Evolutionary conservation across 2,888 invertebrate genomes (phyloP).

Genomic region (Harpagoxenus sublaevis): DNA sequence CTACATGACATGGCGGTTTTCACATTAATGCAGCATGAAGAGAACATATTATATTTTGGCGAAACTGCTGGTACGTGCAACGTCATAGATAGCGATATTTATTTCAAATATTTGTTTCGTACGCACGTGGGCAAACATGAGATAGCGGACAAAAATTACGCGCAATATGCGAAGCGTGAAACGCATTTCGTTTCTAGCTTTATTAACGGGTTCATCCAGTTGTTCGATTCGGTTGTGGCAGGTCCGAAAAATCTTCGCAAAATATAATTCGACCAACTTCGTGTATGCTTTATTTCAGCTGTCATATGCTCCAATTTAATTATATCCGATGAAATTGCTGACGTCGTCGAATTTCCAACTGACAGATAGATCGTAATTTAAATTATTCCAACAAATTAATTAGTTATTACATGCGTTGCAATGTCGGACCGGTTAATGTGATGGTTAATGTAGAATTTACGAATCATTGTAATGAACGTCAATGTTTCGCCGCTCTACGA

Average conservation of each 20-base stretch:
- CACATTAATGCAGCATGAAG: background rate
- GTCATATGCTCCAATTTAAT: constrained; percentile 34
- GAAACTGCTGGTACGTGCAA: background rate
- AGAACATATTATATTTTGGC: constrained; percentile 19
- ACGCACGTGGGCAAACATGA: constrained; percentile 15
- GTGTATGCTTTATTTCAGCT: background rate
- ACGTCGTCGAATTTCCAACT: constrained; percentile 41
- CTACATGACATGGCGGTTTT: constrained; percentile 5
- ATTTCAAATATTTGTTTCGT: constrained; percentile 46
- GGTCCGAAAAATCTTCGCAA: background rate
- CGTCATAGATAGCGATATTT: constrained; percentile 25
- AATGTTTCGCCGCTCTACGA: background rate
- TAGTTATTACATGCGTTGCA: constrained; percentile 42
- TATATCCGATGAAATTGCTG: constrained; percentile 23
- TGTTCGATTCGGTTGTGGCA: background rate
- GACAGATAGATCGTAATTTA: constrained; percentile 47
- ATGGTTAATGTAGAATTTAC: constrained; percentile 49
- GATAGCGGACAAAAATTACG: constrained; percentile 35
- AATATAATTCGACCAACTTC: background rate
- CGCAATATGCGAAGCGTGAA: constrained; percentile 1
- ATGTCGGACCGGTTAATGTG: constrained; percentile 12
- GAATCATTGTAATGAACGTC: constrained; percentile 42
- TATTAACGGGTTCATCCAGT: constrained; percentile 5
- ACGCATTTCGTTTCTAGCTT: constrained; percentile 15
- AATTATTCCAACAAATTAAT: constrained; percentile 51